Conservation (phyloP, 2,888 invertebrate genomes). For the Melipona beecheii region DNA sequence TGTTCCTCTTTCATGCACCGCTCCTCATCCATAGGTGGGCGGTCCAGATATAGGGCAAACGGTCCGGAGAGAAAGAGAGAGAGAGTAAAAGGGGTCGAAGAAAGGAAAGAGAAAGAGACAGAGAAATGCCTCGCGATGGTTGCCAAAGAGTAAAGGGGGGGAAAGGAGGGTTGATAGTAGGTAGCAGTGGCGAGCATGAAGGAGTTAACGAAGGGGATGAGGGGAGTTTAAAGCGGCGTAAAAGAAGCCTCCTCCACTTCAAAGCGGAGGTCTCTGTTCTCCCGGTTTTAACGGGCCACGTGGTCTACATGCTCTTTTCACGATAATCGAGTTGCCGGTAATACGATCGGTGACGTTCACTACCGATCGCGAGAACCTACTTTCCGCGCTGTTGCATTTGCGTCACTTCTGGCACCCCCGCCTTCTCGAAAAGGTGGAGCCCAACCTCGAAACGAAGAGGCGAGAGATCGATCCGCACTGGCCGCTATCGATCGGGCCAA, state of each 20-base stretch:
- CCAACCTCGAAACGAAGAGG: neutral
- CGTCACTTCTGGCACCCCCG: slow-evolving; percentile 31
- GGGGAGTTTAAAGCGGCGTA: slow-evolving; percentile 64
- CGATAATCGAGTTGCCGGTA: slow-evolving; percentile 67
- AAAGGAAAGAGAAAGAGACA: neutral
- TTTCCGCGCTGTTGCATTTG: neutral
- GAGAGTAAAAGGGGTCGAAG: slow-evolving; percentile 2
- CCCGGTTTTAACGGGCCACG: slow-evolving; percentile 56
- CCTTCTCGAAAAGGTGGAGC: neutral
- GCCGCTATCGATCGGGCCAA: slow-evolving; percentile 19
- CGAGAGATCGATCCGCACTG: neutral
- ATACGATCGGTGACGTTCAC: slow-evolving; percentile 63
- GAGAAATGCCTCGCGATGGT: slow-evolving; percentile 37
- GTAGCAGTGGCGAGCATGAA: slow-evolving; percentile 9
- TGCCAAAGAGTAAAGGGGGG: slow-evolving; percentile 45
- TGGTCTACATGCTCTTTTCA: slow-evolving; percentile 60
- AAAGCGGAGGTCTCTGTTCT: slow-evolving; percentile 66
- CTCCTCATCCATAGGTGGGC: slow-evolving; percentile 60
- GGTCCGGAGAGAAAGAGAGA: slow-evolving; percentile 32
- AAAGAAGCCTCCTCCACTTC: slow-evolving; percentile 74
- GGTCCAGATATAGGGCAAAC: slow-evolving; percentile 74
- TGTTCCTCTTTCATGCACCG: slow-evolving; percentile 60
- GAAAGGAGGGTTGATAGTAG: neutral
- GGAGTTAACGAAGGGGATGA: slow-evolving; percentile 11
- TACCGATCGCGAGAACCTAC: slow-evolving; percentile 49